A percentile compares a stretch with the other conserved stretches of the same genome.
phyloP scores from a whole-genome alignment of 1,140 invertebrate species.

The Gonioctena quinquepunctata region DNA sequence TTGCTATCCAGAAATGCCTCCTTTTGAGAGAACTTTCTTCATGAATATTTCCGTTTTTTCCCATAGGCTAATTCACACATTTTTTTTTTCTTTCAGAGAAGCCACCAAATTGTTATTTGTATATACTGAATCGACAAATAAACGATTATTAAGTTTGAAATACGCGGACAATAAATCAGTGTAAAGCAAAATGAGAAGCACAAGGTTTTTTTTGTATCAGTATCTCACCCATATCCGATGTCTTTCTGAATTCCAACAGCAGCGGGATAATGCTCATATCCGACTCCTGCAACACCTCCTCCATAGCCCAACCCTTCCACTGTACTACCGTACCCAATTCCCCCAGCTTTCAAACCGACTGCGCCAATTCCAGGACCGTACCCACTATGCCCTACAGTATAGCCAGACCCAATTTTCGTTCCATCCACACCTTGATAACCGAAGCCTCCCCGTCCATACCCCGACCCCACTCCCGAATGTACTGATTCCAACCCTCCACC shows the following conservation, averaged over 20 bases:
- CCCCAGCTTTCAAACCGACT: background rate
- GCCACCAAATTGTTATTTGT: no score
- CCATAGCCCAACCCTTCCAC: background rate
- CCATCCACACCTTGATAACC: background rate
- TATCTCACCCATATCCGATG: conserved; percentile 27
- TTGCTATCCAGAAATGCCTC: no score
- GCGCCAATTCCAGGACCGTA: background rate
- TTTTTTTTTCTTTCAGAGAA: no score
- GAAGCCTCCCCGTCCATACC: background rate
- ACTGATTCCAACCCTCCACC: conserved; percentile 30
- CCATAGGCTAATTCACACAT: no score
- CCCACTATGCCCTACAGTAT: background rate
- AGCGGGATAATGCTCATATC: conserved; percentile 17
- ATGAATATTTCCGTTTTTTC: no score
- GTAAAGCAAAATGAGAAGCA: no score
- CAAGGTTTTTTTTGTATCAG: no score
- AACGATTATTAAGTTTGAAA: no score
- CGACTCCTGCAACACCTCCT: background rate
- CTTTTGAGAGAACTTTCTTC: no score
- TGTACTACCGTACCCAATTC: background rate
- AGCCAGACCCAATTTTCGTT: background rate
- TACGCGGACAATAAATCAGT: no score
- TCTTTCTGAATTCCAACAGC: conserved; percentile 24
- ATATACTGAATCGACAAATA: no score
- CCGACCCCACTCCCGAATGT: conserved; percentile 38